Percentiles rank a stretch among this genome's conserved stretches.
Evolutionary conservation across 2,113 vertebrate genomes (phyloP).

Genomic region (Climacteris rufus): DNA sequence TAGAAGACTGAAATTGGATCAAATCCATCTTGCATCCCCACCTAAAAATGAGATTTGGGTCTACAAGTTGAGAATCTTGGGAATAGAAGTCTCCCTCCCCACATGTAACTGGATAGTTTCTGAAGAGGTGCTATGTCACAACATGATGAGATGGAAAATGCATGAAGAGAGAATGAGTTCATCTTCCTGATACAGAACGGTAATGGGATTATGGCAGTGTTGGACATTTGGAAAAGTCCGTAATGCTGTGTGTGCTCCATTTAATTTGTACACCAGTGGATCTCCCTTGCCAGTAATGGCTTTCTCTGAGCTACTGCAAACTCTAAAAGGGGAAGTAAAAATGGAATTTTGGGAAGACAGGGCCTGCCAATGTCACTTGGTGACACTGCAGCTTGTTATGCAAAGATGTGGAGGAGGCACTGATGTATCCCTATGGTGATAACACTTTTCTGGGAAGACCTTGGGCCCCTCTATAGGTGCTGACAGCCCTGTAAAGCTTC

Average conservation of each 20-base stretch:
- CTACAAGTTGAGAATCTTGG: neutral
- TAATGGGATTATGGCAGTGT: slow-evolving; percentile 1
- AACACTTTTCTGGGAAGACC: neutral
- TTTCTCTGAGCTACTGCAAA: neutral
- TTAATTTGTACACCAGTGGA: neutral
- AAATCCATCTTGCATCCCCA: neutral
- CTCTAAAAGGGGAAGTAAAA: neutral
- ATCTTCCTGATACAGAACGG: slow-evolving; percentile 17
- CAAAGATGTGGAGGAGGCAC: neutral
- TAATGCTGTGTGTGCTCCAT: neutral
- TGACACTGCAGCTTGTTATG: neutral
- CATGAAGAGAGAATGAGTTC: slow-evolving; percentile 37
- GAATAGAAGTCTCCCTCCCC: neutral
- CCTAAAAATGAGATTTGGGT: neutral
- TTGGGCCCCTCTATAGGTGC: neutral
- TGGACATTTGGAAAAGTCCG: neutral
- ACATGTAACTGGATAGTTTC: neutral
- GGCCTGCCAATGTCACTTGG: neutral
- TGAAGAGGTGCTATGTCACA: slow-evolving; percentile 41
- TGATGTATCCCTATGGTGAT: neutral
- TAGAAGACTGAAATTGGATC: neutral
- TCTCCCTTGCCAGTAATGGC: neutral
- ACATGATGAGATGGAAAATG: slow-evolving; percentile 34
- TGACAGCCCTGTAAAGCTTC: neutral
- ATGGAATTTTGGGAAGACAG: neutral